phyloP scores from a whole-genome alignment of 2,797 vertebrate species.

The Aphelocoma californica region DNA sequence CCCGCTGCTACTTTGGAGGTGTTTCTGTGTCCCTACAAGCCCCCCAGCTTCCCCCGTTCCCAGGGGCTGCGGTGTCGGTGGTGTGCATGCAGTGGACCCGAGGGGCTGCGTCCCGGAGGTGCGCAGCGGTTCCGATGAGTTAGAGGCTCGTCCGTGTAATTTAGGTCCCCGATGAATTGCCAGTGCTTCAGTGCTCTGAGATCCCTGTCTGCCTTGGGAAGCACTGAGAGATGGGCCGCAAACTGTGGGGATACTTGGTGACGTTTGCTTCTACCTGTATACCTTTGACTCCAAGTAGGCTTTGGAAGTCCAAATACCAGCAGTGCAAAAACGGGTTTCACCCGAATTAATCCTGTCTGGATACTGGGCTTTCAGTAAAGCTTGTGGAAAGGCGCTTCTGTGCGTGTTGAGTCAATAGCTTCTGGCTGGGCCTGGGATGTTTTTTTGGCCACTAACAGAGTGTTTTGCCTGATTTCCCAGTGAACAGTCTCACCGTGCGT shows the following conservation, averaged over 20 bases:
- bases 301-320: not conserved
- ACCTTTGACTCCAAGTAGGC: not conserved
- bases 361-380: not conserved
- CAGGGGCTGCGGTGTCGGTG: not conserved
- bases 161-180: not conserved
- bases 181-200: not conserved
- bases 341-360: not conserved
- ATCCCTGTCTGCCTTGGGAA: not conserved
- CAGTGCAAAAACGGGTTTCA: not conserved
- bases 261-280: rapidly evolving
- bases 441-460: not conserved
- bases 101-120: not conserved
- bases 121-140: rapidly evolving
- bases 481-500: not conserved
- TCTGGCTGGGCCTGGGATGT: not conserved
- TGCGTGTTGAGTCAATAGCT: not conserved
- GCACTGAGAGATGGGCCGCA: not conserved
- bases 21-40: rapidly evolving
- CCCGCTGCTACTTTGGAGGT: not conserved
- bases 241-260: not conserved
- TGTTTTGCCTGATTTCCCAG: not conserved
- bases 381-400: not conserved
- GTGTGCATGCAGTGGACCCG: rapidly evolving
- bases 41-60: not conserved
- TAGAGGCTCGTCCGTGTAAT: not conserved